These are phyloP conservation scores for Zhengitettix transpicula DNA, from an alignment of 2,888 invertebrate genomes.

Conservation along the genomic window DNA sequence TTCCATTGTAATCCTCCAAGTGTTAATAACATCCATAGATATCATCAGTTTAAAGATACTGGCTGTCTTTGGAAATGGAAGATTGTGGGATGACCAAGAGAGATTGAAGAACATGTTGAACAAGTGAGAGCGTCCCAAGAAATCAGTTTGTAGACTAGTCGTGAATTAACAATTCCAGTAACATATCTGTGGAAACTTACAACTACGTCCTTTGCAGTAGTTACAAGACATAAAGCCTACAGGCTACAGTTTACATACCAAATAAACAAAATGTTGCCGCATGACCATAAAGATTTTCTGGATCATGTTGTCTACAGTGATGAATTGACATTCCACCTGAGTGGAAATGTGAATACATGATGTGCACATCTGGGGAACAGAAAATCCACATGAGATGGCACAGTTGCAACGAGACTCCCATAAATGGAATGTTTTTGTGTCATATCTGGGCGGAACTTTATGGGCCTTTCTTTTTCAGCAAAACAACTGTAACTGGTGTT, in stretches of 20 bases:
- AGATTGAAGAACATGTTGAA: neutral
- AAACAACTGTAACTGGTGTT: neutral
- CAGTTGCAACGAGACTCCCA: neutral
- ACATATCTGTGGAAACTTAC: neutral
- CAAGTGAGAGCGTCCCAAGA: neutral
- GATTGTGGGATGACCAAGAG: neutral
- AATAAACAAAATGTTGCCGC: constrained; percentile 2
- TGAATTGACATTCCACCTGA: constrained; percentile 4
- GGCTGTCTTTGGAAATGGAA: neutral
- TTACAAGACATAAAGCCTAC: neutral
- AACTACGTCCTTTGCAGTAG: neutral
- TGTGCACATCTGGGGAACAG: neutral
- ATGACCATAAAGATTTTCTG: constrained; percentile 4
- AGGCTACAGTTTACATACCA: neutral
- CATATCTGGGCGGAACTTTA: neutral
- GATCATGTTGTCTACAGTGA: constrained; percentile 4
- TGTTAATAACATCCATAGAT: neutral
- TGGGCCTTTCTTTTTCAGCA: neutral
- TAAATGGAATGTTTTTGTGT: neutral
- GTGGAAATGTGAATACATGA: neutral
- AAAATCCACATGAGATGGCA: neutral
- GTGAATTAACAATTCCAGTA: neutral
- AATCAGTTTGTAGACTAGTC: neutral
- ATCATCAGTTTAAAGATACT: neutral
- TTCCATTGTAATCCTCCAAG: neutral